phyloP scores from a whole-genome alignment of 64 coral and sea anemone genomes.

The Montipora efflorescens region DNA sequence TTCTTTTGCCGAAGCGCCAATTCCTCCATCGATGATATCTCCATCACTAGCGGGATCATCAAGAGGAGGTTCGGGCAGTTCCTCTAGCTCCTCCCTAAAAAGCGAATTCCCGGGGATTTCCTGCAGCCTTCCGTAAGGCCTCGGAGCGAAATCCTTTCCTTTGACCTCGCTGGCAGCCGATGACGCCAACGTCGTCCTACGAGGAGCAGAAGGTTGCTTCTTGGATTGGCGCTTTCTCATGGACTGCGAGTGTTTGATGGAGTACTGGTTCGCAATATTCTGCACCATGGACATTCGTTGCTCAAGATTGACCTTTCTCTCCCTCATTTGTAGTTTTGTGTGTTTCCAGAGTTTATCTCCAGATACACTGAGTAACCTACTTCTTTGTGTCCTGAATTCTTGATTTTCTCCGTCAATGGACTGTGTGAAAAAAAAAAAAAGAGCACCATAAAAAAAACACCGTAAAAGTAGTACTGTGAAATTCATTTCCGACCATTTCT shows the following conservation, averaged over 20 bases:
- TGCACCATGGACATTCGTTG: slow-evolving; percentile 5
- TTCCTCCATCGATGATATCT: neutral
- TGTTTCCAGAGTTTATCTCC: neutral
- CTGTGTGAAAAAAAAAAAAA: neutral
- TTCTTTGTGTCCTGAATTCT: neutral
- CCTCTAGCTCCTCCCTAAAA: neutral
- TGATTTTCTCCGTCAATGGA: neutral
- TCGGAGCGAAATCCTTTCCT: neutral
- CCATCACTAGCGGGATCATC: neutral
- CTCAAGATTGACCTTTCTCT: slow-evolving; percentile 3
- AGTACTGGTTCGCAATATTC: neutral
- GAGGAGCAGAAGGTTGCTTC: neutral
- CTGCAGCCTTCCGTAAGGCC: neutral
- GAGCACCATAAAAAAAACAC: too few species aligned
- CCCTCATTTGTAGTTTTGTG: neutral
- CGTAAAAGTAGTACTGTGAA: too few species aligned
- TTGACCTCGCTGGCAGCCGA: neutral
- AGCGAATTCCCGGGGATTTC: neutral
- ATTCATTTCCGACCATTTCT: too few species aligned
- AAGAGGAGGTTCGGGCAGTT: neutral
- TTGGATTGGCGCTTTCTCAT: neutral
- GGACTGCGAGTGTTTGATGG: slow-evolving; percentile 29
- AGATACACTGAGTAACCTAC: neutral
- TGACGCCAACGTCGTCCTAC: neutral
- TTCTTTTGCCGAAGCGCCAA: neutral